Evolutionary conservation across 2,888 invertebrate species (phyloP).

Genomic region (Acanthosoma haemorrhoidale): DNA sequence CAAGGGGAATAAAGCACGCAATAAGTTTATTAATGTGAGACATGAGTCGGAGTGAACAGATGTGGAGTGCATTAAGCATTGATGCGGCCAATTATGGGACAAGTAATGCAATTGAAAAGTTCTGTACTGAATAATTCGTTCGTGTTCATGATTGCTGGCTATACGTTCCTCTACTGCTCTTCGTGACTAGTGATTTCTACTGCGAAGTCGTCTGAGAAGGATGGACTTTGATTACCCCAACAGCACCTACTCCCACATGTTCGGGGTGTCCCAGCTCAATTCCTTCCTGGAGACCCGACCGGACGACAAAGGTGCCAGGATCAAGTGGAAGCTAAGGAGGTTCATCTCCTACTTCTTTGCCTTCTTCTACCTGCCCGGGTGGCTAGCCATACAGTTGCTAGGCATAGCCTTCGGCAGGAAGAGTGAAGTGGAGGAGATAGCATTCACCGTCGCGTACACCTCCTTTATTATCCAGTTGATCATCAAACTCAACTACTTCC

Average conservation of each 20-base stretch:
- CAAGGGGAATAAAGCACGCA: no score
- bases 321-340: not conserved
- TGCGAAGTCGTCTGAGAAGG: no score
- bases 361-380: not conserved
- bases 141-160: not conserved
- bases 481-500: not conserved
- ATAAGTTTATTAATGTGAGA: slow-evolving; percentile 1
- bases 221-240: not conserved
- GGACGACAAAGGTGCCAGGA: not conserved
- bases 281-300: not conserved
- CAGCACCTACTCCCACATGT: slow-evolving; percentile 2
- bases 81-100: not conserved
- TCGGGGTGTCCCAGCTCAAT: not conserved
- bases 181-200: no score
- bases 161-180: no score
- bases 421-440: not conserved
- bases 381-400: not conserved
- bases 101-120: not conserved
- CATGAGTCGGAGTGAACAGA: not conserved
- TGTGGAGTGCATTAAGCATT: not conserved
- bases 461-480: not conserved
- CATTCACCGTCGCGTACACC: not conserved
- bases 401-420: not conserved
- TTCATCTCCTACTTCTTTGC: not conserved
- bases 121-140: not conserved